Conservation (phyloP, 2,113 vertebrate genomes). For the Oenanthe oenanthe region DNA sequence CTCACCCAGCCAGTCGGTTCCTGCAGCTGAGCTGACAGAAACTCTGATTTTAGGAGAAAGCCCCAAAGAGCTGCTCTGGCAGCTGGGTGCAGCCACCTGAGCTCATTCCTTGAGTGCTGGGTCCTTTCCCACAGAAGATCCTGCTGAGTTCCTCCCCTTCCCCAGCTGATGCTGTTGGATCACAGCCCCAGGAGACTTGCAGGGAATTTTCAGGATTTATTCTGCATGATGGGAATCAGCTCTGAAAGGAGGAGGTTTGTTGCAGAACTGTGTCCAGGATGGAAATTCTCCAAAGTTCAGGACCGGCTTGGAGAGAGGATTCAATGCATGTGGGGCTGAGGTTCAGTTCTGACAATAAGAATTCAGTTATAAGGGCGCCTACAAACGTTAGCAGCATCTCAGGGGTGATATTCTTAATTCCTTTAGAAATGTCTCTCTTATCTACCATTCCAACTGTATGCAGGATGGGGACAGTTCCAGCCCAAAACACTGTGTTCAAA, state of each 20-base stretch:
- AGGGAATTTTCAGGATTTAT: too few relatives aligned
- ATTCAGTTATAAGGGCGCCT: background rate
- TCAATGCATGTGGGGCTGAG: background rate
- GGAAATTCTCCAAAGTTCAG: background rate
- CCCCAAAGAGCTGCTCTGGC: too few relatives aligned
- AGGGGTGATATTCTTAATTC: background rate
- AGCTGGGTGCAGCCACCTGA: too few relatives aligned
- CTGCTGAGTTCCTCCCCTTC: too few relatives aligned
- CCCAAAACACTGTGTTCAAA: background rate
- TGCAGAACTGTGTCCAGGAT: background rate
- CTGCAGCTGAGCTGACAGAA: too few relatives aligned
- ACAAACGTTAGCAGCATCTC: background rate
- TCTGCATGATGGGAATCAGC: background rate
- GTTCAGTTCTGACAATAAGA: background rate
- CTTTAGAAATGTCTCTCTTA: background rate
- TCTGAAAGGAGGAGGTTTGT: background rate
- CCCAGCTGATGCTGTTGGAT: too few relatives aligned
- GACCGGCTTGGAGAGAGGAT: background rate
- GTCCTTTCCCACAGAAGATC: too few relatives aligned
- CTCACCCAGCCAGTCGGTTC: too few relatives aligned
- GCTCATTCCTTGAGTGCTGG: too few relatives aligned
- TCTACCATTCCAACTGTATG: background rate
- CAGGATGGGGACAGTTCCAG: background rate
- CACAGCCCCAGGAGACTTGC: too few relatives aligned
- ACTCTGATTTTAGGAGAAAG: too few relatives aligned